Percentiles rank a stretch among this genome's conserved stretches.
Conservation (phyloP, 2,113 vertebrate species). For the Saguinus midas region DNA sequence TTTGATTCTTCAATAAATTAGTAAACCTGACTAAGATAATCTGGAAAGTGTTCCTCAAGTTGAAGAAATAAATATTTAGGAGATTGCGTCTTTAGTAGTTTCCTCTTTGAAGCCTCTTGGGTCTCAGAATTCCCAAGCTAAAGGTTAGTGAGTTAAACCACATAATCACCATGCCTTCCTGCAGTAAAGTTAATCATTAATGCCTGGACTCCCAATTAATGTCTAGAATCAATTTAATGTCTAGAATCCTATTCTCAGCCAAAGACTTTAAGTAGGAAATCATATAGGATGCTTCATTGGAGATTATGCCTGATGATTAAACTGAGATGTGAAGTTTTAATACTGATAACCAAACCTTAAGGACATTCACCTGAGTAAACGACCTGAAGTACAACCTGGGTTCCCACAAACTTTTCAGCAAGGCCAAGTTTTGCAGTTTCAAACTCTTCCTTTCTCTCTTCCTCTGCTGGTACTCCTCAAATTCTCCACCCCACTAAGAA, state of each 20-base stretch:
- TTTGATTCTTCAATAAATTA: background rate
- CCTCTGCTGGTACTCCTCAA: background rate
- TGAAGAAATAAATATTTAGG: background rate
- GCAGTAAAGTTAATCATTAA: slow-evolving; percentile 62
- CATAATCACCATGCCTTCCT: background rate
- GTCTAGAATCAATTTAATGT: slow-evolving; percentile 63
- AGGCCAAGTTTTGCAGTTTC: background rate
- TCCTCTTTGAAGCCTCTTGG: background rate
- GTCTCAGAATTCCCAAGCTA: slow-evolving; percentile 53
- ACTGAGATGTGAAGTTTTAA: slow-evolving; percentile 26
- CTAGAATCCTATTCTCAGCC: slow-evolving; percentile 57
- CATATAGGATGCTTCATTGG: slow-evolving; percentile 39
- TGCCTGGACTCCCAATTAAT: slow-evolving; percentile 58
- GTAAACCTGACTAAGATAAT: background rate
- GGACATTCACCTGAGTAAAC: background rate
- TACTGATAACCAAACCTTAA: background rate
- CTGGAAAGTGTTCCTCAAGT: slow-evolving; percentile 8
- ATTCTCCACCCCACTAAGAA: background rate
- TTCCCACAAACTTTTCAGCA: background rate
- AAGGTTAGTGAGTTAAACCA: slow-evolving; percentile 61
- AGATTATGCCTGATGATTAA: slow-evolving; percentile 54
- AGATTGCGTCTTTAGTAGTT: slow-evolving; percentile 19
- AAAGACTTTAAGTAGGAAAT: slow-evolving; percentile 6
- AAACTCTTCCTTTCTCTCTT: background rate
- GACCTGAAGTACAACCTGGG: background rate